phyloP scores from a whole-genome alignment of 2,113 vertebrate species.

The Etia nguti region DNA sequence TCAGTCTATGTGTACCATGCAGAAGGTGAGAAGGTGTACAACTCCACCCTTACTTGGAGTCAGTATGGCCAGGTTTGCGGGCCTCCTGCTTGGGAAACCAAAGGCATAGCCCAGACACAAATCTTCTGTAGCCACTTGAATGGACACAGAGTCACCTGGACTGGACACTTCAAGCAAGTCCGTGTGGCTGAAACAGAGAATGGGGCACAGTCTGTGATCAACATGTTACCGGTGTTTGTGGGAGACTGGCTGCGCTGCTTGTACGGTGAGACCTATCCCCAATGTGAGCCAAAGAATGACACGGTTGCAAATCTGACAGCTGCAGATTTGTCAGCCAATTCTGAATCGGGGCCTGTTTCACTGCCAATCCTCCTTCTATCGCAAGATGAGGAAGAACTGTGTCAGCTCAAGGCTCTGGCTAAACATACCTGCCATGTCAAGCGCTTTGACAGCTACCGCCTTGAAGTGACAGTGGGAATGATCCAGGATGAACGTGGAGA shows the following conservation, averaged over 20 bases:
- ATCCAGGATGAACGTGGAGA: slow-evolving; percentile 52
- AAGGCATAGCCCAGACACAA: slow-evolving; percentile 90
- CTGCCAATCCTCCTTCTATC: slow-evolving; percentile 30
- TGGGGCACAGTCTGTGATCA: slow-evolving; percentile 87
- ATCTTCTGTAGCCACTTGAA: slow-evolving; percentile 92
- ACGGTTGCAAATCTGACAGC: slow-evolving; percentile 41
- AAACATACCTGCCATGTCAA: slow-evolving; percentile 91
- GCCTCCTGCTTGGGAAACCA: slow-evolving; percentile 86
- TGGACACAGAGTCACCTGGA: slow-evolving; percentile 93
- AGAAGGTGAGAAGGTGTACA: slow-evolving; percentile 92
- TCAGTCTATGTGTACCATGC: slow-evolving; percentile 88
- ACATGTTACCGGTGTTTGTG: slow-evolving; percentile 85
- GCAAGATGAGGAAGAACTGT: slow-evolving; percentile 84
- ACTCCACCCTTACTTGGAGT: slow-evolving; percentile 89
- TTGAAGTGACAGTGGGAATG: slow-evolving; percentile 89
- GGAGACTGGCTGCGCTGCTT: slow-evolving; percentile 93
- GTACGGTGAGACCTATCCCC: slow-evolving; percentile 89
- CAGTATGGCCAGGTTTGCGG: slow-evolving; percentile 86
- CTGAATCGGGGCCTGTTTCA: not conserved
- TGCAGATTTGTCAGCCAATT: not conserved
- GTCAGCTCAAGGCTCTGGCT: slow-evolving; percentile 83
- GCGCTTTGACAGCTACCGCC: slow-evolving; percentile 88
- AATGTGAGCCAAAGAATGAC: slow-evolving; percentile 73
- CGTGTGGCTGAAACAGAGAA: slow-evolving; percentile 90
- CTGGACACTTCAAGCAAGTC: slow-evolving; percentile 85